Percentiles rank a stretch among this genome's conserved stretches.
Conservation (phyloP, 2,113 vertebrate species). For the Gallinago jamesoni region DNA sequence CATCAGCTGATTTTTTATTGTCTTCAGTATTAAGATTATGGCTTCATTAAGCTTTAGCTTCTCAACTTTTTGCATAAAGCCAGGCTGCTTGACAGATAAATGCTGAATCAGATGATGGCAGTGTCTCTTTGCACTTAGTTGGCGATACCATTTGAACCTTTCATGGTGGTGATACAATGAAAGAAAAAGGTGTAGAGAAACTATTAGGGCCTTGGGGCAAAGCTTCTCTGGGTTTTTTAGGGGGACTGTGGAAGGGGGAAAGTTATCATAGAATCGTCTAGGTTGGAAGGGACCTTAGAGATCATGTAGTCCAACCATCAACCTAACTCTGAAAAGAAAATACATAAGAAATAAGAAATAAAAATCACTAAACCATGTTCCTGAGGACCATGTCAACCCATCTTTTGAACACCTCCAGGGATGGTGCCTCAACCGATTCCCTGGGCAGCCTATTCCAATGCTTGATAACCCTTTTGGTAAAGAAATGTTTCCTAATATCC, state of each 20-base stretch:
- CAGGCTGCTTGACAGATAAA: not conserved
- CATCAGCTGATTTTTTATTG: not conserved
- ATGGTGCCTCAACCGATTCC: too few species aligned
- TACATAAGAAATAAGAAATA: too few species aligned
- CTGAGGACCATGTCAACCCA: too few species aligned
- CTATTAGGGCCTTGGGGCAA: not conserved
- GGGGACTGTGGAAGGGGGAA: not conserved
- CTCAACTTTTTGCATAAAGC: not conserved
- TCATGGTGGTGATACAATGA: not conserved
- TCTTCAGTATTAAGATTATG: not conserved
- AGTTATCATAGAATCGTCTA: not conserved
- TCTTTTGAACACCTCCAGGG: too few species aligned
- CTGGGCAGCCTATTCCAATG: too few species aligned
- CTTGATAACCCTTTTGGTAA: too few species aligned
- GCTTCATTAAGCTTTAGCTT: not conserved
- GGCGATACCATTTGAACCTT: not conserved
- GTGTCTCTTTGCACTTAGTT: not conserved
- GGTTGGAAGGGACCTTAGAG: too few species aligned
- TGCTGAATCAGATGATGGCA: not conserved
- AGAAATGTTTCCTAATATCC: too few species aligned
- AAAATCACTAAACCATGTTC: too few species aligned
- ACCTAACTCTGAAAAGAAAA: too few species aligned
- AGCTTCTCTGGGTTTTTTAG: not conserved
- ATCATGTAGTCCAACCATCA: too few species aligned
- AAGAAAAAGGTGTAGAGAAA: not conserved